phyloP scores from a whole-genome alignment of 2,888 invertebrate genomes.

The Caenorhabditis sp. region DNA sequence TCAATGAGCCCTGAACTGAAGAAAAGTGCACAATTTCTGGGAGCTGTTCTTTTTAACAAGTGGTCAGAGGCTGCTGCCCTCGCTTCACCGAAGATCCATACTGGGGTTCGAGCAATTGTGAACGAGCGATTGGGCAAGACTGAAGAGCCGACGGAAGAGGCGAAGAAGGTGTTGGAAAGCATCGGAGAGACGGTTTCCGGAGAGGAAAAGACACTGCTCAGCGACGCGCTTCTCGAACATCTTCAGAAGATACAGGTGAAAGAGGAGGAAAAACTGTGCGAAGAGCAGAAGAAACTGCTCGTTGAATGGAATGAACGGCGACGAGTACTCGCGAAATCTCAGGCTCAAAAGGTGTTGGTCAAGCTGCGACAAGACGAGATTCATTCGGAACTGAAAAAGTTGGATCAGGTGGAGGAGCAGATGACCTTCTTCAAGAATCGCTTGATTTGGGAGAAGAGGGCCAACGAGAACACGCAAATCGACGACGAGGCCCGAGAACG shows the following conservation, averaged over 20 bases:
- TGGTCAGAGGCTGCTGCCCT: constrained; percentile 18
- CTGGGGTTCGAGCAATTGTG: constrained; percentile 40
- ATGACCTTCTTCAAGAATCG: constrained; percentile 69
- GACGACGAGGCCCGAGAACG: constrained; percentile 48
- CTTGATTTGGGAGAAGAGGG: constrained; percentile 63
- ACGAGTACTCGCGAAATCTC: constrained; percentile 60
- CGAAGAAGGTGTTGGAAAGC: constrained; percentile 41
- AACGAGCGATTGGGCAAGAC: constrained; percentile 30
- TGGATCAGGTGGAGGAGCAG: constrained; percentile 63
- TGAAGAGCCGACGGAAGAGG: constrained; percentile 42
- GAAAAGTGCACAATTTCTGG: constrained; percentile 49
- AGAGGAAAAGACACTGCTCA: constrained; percentile 20
- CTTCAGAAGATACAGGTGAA: constrained; percentile 8
- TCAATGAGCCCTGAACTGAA: constrained; percentile 22
- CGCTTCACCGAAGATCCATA: constrained; percentile 9
- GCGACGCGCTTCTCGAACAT: constrained; percentile 35
- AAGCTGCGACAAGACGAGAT: constrained; percentile 63
- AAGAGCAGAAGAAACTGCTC: constrained; percentile 59
- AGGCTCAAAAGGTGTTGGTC: constrained; percentile 73
- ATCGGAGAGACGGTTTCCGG: constrained; percentile 32
- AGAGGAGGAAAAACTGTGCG: constrained; percentile 55
- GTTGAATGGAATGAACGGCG: constrained; percentile 66
- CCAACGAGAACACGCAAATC: constrained; percentile 69
- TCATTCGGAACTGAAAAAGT: constrained; percentile 52
- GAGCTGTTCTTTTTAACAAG: constrained; percentile 56